Base-by-base conservation (phyloP, 1,140 invertebrate genomes). In the Formica selysi region DNA sequence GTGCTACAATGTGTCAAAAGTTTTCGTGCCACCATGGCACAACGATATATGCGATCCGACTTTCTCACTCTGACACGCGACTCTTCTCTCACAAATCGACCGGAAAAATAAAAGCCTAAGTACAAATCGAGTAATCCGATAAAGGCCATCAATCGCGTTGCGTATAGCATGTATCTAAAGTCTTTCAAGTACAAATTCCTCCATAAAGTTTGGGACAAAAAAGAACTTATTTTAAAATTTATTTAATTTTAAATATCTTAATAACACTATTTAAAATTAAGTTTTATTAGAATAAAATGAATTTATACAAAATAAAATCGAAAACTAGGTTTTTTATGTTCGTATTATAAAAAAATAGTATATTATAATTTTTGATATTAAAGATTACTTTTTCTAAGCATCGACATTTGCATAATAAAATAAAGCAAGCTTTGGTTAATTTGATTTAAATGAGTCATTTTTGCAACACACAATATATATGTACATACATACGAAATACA, bases 1-100 rank as follows among this genome's bases (percentile, higher is more conserved):
- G 41, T 29, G 48, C 68, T 80, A 54, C 64, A 22, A 68, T 51
- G 22, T 68, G 44, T 54, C 64, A 68, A 68, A 79, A 80, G 76
- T 80, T 80, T 38, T 26, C 44, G 62, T n/a, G 44, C 22, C 13
- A 6, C 19, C 6, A 13, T 22, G 61, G 29, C 26, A 54, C 44
- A 6, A 70, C 36, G 44, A 61, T 73, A 83, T n/a, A 19, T 11
- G 38, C 4, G 16, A 4, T 51, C 4, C 29, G 26, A 59, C 64
- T 22, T 19, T 65, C n/a, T 61, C 38, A 11, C 41, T 83, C 6
- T 61, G 38, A 73, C 57, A 32, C 38, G 19, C 38, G 38, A 11
- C 51, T 57, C 19, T 22, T 57, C 26, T 57, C 26, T 71, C 36
- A 48, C 44, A 51, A 54, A 73, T 73, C 70, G 38, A 83, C 3